phyloP scores from a whole-genome alignment of 2,797 vertebrate genomes.

The Melanotaenia pygmaea region DNA sequence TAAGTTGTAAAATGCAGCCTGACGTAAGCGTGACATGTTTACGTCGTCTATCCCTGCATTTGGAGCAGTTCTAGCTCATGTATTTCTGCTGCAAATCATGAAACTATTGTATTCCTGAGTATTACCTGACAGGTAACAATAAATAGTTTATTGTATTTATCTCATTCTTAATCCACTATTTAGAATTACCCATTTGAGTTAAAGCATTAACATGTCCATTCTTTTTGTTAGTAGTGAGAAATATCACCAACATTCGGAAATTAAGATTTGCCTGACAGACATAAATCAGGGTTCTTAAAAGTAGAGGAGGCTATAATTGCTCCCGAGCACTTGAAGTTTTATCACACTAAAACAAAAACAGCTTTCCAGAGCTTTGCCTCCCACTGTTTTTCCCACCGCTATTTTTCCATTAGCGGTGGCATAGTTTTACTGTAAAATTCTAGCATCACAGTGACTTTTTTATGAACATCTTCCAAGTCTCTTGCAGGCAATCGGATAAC shows the following conservation, averaged over 20 bases:
- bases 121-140: conserved; percentile 13
- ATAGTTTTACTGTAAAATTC: not conserved
- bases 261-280: not conserved
- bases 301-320: not conserved
- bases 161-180: not conserved
- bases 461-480: not conserved
- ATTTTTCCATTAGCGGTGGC: not conserved
- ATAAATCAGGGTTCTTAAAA: not conserved
- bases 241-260: not conserved
- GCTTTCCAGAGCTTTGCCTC: not conserved
- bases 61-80: conserved; percentile 10
- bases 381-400: not conserved
- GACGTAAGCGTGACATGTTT: not conserved
- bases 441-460: no score
- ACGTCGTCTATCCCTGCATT: no score
- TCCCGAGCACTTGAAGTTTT: not conserved
- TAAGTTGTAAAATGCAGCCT: not conserved
- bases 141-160: no score
- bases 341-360: not conserved
- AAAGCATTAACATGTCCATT: not conserved
- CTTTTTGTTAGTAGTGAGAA: not conserved
- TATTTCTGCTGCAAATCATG: conserved; percentile 30
- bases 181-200: not conserved
- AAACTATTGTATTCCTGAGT: rapidly evolving
- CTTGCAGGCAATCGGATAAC: not conserved